Base-by-base conservation (phyloP, 2,888 invertebrate genomes). In the Drosophila conformis region DNA sequence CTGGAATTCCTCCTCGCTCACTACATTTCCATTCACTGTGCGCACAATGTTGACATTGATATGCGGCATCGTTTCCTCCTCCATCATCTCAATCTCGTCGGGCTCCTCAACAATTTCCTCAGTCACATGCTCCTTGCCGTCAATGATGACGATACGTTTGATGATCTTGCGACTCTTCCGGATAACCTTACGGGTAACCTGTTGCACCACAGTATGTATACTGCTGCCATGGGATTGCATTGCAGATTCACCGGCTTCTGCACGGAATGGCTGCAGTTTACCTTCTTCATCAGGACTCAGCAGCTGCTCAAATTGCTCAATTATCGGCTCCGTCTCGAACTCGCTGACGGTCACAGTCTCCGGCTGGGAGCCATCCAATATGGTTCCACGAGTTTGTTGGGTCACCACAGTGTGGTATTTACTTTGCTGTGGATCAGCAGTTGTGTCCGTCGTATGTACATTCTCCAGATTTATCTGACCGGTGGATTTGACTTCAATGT, bases 61-160 rank as follows among this genome's bases (percentile, higher is more conserved):
- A 56, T 92, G 90, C 4, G 93, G 92, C 25, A 91, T 81, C 1
- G 90, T 65, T 63, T 92, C 90, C 75, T 91, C 92, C 71, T 92
- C 92, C 21, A 87, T 91, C 4, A 93, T 78, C 75, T 93, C 93
- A 29, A 93, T 76, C 77, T 93, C 93, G 92, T 97, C 97, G 0
- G 97, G 97, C 92, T 97, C 97, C 89, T 97, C 97, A 51, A 97
- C 94, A 0, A 97, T 93, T 93, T 97, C 97, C 92, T 97, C 97
- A 10, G 96, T 96, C 0, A 97, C 95, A 72, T 96, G 96, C 93
- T 97, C 97, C 93, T 97, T 96, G 0, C 97, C 97, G 91, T 97
- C 96, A 68, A 97, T 95, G 7, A 97, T 95, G 0, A 96, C 96
- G 4, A 96, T 95, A 78, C 96, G 95, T 62, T 96, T 95, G 60